phyloP scores from a whole-genome alignment of 2,888 invertebrate genomes.

The Agrochola circellaris region DNA sequence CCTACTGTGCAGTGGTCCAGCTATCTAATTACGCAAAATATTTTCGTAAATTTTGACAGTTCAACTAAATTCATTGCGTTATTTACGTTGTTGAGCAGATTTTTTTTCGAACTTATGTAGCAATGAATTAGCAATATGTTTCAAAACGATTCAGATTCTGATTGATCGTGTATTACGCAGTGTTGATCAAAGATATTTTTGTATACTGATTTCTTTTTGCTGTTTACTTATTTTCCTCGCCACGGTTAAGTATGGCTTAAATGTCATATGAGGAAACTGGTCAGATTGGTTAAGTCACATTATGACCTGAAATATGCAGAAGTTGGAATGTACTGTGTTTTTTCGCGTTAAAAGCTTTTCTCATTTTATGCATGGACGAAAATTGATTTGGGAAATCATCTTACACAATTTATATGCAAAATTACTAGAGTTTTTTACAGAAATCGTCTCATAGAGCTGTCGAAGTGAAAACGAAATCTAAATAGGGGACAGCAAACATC shows the following conservation, averaged over 20 bases:
- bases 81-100: too few species aligned
- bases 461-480: background rate
- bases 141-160: too few species aligned
- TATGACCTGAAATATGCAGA: background rate
- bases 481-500: too few species aligned
- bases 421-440: background rate
- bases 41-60: too few species aligned
- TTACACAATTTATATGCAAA: background rate
- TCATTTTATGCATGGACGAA: background rate
- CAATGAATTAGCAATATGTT: too few species aligned
- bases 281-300: background rate
- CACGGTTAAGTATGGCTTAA: background rate
- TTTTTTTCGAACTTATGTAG: too few species aligned
- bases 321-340: too few species aligned
- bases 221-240: background rate
- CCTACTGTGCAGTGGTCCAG: background rate
- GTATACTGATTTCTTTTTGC: too few species aligned
- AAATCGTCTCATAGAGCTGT: background rate
- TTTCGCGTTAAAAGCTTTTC: background rate
- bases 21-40: too few species aligned
- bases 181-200: background rate
- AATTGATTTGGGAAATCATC: background rate
- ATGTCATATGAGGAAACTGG: constrained; percentile 17
- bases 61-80: too few species aligned
- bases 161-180: too few species aligned